Conservation (phyloP, 2,113 vertebrate genomes). For the Gymnorhina tibicen region DNA sequence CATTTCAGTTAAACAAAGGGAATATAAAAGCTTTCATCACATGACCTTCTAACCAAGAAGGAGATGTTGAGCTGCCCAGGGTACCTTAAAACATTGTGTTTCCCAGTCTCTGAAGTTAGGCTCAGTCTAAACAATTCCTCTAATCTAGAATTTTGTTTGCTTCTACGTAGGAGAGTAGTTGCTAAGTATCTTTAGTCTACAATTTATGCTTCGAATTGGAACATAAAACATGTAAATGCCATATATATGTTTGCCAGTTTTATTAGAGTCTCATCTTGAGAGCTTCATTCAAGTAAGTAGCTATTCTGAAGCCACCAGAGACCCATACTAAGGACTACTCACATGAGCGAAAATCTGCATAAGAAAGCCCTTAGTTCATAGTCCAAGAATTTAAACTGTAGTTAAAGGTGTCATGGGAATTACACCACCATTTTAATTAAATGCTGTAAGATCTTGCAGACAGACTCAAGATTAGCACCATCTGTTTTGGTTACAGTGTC, state of each 20-base stretch:
- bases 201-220: neutral
- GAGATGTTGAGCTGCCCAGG: neutral
- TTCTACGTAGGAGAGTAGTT: neutral
- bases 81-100: neutral
- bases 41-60: neutral
- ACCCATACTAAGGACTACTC: conserved; percentile 2
- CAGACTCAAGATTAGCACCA: conserved; percentile 67
- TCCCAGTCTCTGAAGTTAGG: neutral
- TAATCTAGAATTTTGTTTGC: neutral
- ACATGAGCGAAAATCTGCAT: conserved; percentile 37
- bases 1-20: neutral
- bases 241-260: neutral
- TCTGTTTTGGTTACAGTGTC: conserved; percentile 58
- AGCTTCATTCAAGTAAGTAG: conserved; percentile 32
- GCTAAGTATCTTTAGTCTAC: neutral
- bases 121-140: neutral
- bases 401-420: conserved; percentile 63
- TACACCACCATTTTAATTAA: conserved; percentile 68
- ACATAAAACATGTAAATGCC: neutral
- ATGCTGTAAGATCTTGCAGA: conserved; percentile 58
- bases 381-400: conserved; percentile 55
- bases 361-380: conserved; percentile 54
- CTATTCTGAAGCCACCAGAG: conserved; percentile 19
- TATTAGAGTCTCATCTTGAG: neutral
- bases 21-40: neutral